phyloP scores from a whole-genome alignment of 2,888 invertebrate species.

The Synanthedon formicaeformis region DNA sequence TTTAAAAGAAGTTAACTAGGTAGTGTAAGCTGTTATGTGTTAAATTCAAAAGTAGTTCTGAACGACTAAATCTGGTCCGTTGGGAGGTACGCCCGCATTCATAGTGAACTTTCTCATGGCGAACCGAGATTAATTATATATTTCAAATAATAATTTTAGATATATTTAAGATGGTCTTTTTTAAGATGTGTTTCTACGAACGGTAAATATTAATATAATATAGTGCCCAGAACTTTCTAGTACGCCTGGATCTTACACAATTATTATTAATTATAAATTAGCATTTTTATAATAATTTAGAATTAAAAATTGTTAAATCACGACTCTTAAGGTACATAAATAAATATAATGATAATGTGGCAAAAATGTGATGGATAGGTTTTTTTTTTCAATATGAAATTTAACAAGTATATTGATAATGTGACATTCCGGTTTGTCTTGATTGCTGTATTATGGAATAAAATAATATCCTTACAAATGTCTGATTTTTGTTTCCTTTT shows the following conservation, averaged over 20 bases:
- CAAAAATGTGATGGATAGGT: conserved; percentile 50
- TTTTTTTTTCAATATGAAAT: conserved; percentile 61
- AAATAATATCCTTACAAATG: conserved; percentile 64
- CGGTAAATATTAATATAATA: conserved; percentile 19
- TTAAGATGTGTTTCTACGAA: conserved; percentile 48
- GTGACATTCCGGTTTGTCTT: conserved; percentile 72
- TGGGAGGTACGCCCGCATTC: conserved; percentile 55
- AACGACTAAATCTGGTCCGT: conserved; percentile 41
- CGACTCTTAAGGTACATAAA: conserved; percentile 41
- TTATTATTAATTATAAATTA: conserved; percentile 58
- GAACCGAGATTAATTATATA: conserved; percentile 50
- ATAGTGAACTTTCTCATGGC: conserved; percentile 55
- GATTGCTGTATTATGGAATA: conserved; percentile 69
- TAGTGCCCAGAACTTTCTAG: conserved; percentile 54
- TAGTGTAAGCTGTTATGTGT: conserved; percentile 69
- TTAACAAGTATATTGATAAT: conserved; percentile 50
- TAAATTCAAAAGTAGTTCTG: conserved; percentile 45
- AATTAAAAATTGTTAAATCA: conserved; percentile 54
- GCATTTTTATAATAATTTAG: conserved; percentile 70
- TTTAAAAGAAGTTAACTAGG: conserved; percentile 64
- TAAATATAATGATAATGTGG: conserved; percentile 29
- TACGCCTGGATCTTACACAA: conserved; percentile 65
- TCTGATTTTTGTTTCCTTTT: conserved; percentile 36
- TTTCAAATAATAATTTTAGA: conserved; percentile 9
- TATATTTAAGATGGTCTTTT: conserved; percentile 23